Evolutionary conservation across 2,797 vertebrate species (phyloP).

Genomic region (Perodicticus potto): DNA sequence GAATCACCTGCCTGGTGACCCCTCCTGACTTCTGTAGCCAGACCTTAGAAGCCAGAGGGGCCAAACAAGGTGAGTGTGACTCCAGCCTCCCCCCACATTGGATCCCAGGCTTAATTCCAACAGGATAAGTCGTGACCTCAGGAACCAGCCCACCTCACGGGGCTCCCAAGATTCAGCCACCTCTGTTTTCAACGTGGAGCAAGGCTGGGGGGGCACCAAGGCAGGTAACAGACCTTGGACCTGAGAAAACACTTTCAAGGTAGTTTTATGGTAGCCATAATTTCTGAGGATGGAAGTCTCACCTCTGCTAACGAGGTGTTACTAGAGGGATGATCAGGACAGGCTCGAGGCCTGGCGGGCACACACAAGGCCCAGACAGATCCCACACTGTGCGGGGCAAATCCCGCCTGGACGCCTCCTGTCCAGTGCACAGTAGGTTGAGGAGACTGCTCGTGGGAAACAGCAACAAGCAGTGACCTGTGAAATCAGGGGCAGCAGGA

Average conservation of each 20-base stretch:
- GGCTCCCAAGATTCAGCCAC: neutral
- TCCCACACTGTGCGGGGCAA: constrained; percentile 44
- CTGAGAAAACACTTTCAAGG: constrained; percentile 69
- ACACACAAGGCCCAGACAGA: constrained; percentile 59
- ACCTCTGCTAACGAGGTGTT: constrained; percentile 71
- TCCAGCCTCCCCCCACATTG: neutral
- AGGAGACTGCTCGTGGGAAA: constrained; percentile 79
- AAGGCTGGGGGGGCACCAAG: neutral
- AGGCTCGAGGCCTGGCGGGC: neutral
- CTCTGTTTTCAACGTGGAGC: neutral
- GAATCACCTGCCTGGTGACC: neutral
- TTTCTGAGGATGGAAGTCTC: constrained; percentile 65
- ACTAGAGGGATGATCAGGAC: constrained; percentile 63
- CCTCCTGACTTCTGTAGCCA: neutral
- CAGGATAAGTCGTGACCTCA: accelerated
- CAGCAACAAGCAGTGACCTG: constrained; percentile 84
- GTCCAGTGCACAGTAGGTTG: constrained; percentile 55
- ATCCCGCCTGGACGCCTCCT: constrained; percentile 53
- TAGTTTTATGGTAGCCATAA: constrained; percentile 53
- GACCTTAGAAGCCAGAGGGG: neutral
- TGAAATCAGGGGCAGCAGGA: constrained; percentile 83
- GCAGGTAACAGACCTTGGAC: neutral
- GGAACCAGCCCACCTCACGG: neutral
- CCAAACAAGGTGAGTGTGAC: constrained; percentile 7
- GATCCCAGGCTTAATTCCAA: neutral